Conservation (phyloP, 2,113 vertebrate species). For the Catharus fuscescens region DNA sequence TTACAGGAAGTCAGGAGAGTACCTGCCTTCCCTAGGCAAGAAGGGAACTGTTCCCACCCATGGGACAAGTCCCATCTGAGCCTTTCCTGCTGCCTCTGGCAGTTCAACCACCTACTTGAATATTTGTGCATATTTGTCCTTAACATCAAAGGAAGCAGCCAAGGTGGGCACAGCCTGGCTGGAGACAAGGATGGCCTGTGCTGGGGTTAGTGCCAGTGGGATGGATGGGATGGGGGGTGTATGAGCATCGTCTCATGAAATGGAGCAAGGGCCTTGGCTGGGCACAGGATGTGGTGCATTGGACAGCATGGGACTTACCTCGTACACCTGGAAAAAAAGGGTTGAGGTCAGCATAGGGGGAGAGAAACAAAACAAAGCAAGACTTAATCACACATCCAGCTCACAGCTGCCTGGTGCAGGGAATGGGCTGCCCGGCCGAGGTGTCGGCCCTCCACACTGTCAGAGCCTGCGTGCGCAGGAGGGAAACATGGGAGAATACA, state of each 20-base stretch:
- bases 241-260: conserved; percentile 18
- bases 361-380: conserved; percentile 81
- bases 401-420: not conserved
- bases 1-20: not conserved
- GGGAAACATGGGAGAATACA: not conserved
- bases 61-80: accelerated
- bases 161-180: not conserved
- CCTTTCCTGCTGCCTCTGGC: not conserved
- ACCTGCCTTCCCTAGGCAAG: not conserved
- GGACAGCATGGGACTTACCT: conserved; percentile 85
- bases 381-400: conserved; percentile 74
- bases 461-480: not conserved
- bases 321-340: conserved; percentile 92
- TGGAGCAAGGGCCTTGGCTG: conserved; percentile 13
- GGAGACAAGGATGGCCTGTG: conserved; percentile 1
- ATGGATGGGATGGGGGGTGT: conserved; percentile 37
- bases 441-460: not conserved
- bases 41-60: not conserved
- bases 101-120: not conserved
- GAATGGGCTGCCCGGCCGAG: not conserved
- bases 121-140: not conserved
- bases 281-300: conserved; percentile 15
- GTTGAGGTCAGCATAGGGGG: conserved; percentile 86
- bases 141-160: not conserved
- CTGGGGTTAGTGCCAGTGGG: conserved; percentile 16